Evolutionary conservation across 1,140 invertebrate species (phyloP), one percentile per base, ranked within the genome.

Genomic region (Drosophila pallidifrons): DNA sequence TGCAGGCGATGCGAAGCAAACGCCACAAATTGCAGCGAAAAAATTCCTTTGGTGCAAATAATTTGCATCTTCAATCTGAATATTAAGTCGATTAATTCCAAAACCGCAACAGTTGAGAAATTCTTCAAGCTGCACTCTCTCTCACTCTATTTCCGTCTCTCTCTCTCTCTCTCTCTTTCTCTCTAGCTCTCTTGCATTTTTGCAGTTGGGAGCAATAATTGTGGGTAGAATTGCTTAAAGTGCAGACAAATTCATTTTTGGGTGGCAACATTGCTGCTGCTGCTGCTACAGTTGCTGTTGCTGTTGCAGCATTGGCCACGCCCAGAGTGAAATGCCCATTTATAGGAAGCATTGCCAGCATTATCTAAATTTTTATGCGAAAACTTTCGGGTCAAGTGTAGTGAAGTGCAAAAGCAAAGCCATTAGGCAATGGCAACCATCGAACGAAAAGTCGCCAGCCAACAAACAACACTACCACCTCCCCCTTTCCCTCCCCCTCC

Each of bases 321-420:
- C 72, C 78, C 72, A 72, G 28, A 46, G n/a, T 15, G 20, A 52
- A 52, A 25, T 35, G 1, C 3, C 3, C 51, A 54, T 54, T 35
- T 54, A 32, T 54, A 54, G 51, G 35, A 25, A 25, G 20, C 20
- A 30, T 54, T 54, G 51, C 51, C 51, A 54, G 66, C 82, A 87
- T 87, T 87, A 88, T 87, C 82, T 80, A 88, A 70, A 87, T 87
- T 87, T 87, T 87, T 82, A 87, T 87, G 85, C 73, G 82, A 87
- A 87, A 87, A 87, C 68, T 86, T 85, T 85, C 60, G 41, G 69
- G 54, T 43, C 70, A 47, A 64, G 77, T 80, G 79, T 71, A 88
- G 82, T 87, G 79, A 87, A 87, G 76, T 87, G 82, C 76, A 77
- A 88, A 88, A 73, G 83, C 76, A 75, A 88, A 68, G 71, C 76